Base-by-base conservation (phyloP, 1,140 invertebrate species). In the Drosophila cardini region DNA sequence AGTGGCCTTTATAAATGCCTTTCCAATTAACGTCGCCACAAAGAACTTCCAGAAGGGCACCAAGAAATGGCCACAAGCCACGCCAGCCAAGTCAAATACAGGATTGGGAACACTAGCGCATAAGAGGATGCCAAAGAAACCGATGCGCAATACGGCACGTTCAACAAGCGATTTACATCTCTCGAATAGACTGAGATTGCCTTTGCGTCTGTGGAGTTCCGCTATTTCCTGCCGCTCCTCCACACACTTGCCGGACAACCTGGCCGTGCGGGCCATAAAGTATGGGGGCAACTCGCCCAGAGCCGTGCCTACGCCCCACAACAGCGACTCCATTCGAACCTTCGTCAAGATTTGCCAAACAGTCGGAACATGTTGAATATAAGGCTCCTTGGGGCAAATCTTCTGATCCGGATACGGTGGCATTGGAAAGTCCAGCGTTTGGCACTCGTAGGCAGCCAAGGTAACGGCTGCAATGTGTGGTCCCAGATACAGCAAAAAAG, bases 41-140 rank as follows among this genome's bases (percentile, higher is more conserved):
- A 99, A 99, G 93, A 99, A 99, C 45, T 98, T 99, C 98, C 98
- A 99, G 93, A 99, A 99, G 10, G 99, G 98, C 78, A 99, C 97
- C 26, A 99, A 93, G 92, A 99, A 99, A 93, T 99, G 98, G 5
- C 99, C 99, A 93, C 99, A 99, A 0, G 98, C 99, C n/a, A 99
- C 96, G 0, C 99, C 99, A 57, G 99, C 99, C 76, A 99, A 93
- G 92, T 99, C 99, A 93, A 99, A 99, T 48, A 99, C 92, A 0
- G 99, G 99, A 94, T 99, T 99, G 5, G 99, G 99, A 86, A 99
- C 97, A 60, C 98, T 98, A 15, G 99, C 99, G 93, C 98, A 99
- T 0, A 98, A 95, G 40, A 99, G 93, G 77, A 99, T 99, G 7
- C 98, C 99, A 67, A 98, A 95, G 93, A 99, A 99, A 13, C 99